Base-by-base conservation (phyloP, 2,888 invertebrate species). In the Orthosia gracilis region DNA sequence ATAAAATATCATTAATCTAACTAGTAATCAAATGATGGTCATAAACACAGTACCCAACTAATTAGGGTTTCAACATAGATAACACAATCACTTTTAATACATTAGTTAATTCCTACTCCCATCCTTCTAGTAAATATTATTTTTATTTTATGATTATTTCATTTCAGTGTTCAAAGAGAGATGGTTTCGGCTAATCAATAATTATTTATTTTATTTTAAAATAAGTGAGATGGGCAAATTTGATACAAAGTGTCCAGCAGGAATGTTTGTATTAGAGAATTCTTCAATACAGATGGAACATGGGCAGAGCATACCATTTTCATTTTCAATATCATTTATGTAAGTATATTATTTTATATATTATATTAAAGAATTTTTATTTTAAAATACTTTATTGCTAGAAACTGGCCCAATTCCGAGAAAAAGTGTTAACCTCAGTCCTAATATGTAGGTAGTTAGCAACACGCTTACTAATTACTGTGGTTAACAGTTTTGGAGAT, bases 121-220 rank as follows among this genome's bases (percentile, higher is more conserved):
- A 26, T 18, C 4, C 11, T 23, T 50, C 18, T 50, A 26, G 17
- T 52, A 49, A 49, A 54, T 80, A 50, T 66, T 62, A 13, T 69
- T 52, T 58, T 40, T 40, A 40, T 40, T 59, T 59, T 69, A 15
- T 40, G 31, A 47, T 72, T 66, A 68, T 85, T 87, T 84, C 67
- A 61, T 97, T 97, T 77, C 94, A 98, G 98, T 97, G 63, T 98
- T 97, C 90, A 98, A 98, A 93, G 98, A 98, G 91, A 96, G 98
- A 90, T 98, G 98, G 97, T 98, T 98, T 93, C 98, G 98, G 88
- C 93, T 98, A 72, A 97, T 97, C 83, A 97, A 97, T 86, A 98
- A 98, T 92, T 97, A 98, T 88, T 93, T 98, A 67, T 98, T 98
- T 94, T 98, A 98, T 92, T 98, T 98, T 92, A 97, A 98, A 91